phyloP scores from a whole-genome alignment of 2,888 invertebrate species.

The Gymnoscelis rufifasciata region DNA sequence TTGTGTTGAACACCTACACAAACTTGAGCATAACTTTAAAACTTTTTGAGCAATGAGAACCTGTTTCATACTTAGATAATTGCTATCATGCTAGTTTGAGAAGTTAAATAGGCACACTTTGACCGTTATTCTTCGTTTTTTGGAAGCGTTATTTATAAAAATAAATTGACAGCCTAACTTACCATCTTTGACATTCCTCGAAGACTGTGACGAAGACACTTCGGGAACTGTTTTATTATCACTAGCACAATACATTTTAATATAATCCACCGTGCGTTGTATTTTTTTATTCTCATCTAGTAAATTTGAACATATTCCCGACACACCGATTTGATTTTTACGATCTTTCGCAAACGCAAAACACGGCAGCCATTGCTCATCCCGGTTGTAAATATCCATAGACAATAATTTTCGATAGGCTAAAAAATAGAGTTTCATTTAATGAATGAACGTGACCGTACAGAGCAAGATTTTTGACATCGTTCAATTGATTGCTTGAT shows the following conservation, averaged over 20 bases:
- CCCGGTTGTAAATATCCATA: conserved; percentile 77
- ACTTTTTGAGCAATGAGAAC: conserved; percentile 24
- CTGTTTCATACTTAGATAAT: not conserved
- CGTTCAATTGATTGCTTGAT: no score
- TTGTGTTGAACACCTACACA: not conserved
- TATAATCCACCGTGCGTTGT: conserved; percentile 45
- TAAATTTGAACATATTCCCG: conserved; percentile 70
- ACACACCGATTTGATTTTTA: conserved; percentile 53
- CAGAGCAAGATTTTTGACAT: no score
- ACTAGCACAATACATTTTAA: conserved; percentile 85
- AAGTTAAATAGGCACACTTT: conserved; percentile 7
- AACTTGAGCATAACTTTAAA: conserved; percentile 29
- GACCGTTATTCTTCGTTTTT: conserved; percentile 1
- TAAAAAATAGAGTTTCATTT: conserved; percentile 6
- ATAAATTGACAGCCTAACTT: conserved; percentile 65
- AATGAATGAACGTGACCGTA: not conserved
- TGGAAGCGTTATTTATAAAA: conserved; percentile 17
- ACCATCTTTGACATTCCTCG: conserved; percentile 87
- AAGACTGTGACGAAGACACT: conserved; percentile 84
- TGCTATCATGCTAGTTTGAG: not conserved
- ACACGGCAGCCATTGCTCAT: conserved; percentile 77
- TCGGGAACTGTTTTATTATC: conserved; percentile 84
- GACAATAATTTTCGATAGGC: conserved; percentile 35
- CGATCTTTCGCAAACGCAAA: conserved; percentile 63
- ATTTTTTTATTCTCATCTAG: conserved; percentile 79